A percentile compares a stretch with the other conserved stretches of the same genome.
Evolutionary conservation across 2,888 invertebrate species (phyloP).

Genomic region (Pseudococcus jackbeardsleyi): DNA sequence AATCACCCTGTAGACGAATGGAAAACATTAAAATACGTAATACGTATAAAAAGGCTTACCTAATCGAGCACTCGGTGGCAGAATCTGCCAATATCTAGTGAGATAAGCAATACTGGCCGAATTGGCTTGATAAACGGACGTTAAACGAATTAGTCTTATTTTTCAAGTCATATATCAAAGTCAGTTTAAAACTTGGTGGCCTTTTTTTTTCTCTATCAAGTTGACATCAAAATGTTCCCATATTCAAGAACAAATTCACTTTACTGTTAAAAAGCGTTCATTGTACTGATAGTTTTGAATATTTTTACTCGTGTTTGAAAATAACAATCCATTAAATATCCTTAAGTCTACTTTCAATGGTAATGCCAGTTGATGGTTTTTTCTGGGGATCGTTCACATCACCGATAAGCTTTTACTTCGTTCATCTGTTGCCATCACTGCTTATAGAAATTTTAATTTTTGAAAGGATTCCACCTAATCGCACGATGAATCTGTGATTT

Average conservation of each 20-base stretch:
- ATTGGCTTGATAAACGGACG: constrained; percentile 3
- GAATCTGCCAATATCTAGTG: constrained; percentile 10
- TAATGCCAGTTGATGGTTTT: background rate
- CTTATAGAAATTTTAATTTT: background rate
- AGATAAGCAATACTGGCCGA: constrained; percentile 2
- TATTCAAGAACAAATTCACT: background rate
- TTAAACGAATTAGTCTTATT: constrained; percentile 32
- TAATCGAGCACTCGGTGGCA: background rate
- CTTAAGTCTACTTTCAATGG: background rate
- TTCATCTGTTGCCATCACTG: background rate
- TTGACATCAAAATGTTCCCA: constrained; percentile 14
- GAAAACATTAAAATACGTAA: background rate
- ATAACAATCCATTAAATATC: constrained; percentile 4
- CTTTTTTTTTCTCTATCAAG: background rate
- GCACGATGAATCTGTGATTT: background rate
- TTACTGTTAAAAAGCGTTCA: background rate
- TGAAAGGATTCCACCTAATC: background rate
- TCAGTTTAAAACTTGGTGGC: background rate
- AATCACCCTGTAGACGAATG: background rate
- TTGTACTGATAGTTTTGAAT: background rate
- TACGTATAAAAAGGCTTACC: constrained; percentile 1
- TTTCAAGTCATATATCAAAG: constrained; percentile 22
- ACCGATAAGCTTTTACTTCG: background rate
- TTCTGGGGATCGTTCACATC: background rate
- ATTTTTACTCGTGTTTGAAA: background rate